A percentile compares a stretch with the other conserved stretches of the same genome.
Conservation (phyloP, 2,888 invertebrate genomes). For the Seira musarum region DNA sequence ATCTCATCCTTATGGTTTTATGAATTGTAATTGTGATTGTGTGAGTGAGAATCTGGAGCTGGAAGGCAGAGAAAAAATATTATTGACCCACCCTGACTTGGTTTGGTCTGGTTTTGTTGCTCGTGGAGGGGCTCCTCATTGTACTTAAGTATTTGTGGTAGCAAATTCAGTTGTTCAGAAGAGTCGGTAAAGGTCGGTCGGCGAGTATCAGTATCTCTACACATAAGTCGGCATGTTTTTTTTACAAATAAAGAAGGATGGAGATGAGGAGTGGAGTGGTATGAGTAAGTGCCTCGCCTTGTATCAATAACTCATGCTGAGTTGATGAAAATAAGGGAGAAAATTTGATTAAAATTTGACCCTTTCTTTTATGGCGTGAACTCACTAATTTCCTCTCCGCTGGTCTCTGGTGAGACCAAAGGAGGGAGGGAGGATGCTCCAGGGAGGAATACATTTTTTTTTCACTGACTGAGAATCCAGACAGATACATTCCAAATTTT, state of each 20-base stretch:
- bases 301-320: constrained; percentile 59
- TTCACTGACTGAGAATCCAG: not conserved
- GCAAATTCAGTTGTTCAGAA: not conserved
- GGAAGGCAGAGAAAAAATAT: constrained; percentile 18
- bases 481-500: too few species aligned
- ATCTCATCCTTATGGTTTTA: not conserved
- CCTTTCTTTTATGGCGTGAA: constrained; percentile 48
- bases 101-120: too few species aligned
- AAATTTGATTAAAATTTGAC: constrained; percentile 48
- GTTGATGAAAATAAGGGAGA: constrained; percentile 57
- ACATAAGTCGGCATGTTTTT: too few species aligned
- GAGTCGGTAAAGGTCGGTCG: constrained; percentile 56
- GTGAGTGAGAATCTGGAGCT: too few species aligned
- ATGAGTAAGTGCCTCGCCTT: constrained; percentile 28
- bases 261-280: constrained; percentile 26
- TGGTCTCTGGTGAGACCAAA: too few species aligned
- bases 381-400: constrained; percentile 55
- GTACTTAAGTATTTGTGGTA: not conserved
- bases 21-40: too few species aligned
- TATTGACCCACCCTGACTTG: constrained; percentile 55
- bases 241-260: constrained; percentile 24
- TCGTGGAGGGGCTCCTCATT: too few species aligned
- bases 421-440: constrained; percentile 42
- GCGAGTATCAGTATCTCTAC: too few species aligned
- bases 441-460: constrained; percentile 40